phyloP scores from a whole-genome alignment of 37 sponge, comb jelly and placozoan species.

The Haliclona indistincta region DNA sequence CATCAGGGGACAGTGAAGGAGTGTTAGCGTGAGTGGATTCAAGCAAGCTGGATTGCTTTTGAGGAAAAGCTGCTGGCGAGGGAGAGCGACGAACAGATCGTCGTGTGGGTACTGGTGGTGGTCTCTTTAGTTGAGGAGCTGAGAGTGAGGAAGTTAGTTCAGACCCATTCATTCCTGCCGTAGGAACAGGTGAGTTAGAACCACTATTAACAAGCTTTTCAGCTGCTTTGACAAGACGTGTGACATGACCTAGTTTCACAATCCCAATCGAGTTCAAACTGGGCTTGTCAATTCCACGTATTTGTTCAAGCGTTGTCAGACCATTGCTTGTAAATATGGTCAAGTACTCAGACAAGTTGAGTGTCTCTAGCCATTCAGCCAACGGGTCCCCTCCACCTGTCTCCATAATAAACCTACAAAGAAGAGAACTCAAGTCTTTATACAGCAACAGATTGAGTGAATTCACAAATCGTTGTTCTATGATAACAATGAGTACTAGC shows the following conservation, averaged over 20 bases:
- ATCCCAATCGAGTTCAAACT: conserved; percentile 60
- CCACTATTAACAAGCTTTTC: conserved; percentile 10
- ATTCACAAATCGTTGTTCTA: too few species aligned
- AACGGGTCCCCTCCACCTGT: too few species aligned
- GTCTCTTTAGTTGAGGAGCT: background rate
- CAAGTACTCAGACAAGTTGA: conserved; percentile 61
- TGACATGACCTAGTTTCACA: conserved; percentile 63
- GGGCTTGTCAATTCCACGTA: background rate
- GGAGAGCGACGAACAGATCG: background rate
- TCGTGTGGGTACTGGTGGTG: conserved; percentile 11
- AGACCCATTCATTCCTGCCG: too few species aligned
- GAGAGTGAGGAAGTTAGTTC: too few species aligned
- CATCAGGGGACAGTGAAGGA: background rate
- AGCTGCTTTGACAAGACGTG: conserved; percentile 46
- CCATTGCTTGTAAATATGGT: conserved; percentile 27
- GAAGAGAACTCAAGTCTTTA: too few species aligned
- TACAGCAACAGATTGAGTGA: too few species aligned
- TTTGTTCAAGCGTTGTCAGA: conserved; percentile 10
- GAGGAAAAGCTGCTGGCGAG: background rate
- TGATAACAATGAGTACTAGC: too few species aligned
- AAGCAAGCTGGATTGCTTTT: background rate
- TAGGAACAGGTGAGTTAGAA: background rate
- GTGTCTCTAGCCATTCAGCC: conserved; percentile 47
- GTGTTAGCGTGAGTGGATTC: background rate
- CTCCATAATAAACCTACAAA: too few species aligned